Evolutionary conservation across 2,888 invertebrate genomes (phyloP).

Genomic region (Callimorpha dominula): DNA sequence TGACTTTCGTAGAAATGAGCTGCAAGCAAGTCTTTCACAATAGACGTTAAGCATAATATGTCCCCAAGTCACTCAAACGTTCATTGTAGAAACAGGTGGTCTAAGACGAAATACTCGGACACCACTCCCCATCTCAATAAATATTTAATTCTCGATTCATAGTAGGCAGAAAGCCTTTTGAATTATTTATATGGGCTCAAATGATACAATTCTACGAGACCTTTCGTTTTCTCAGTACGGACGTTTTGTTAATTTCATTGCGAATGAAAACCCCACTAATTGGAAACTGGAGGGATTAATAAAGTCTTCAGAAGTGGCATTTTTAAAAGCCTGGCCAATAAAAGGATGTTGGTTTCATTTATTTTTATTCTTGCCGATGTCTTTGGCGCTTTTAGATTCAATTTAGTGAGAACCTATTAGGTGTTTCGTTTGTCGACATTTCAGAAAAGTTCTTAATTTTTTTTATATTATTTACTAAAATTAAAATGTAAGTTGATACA

Average conservation of each 20-base stretch:
- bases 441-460: background rate
- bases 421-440: conserved; percentile 24
- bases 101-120: background rate
- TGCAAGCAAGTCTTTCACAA: background rate
- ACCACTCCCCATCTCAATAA: conserved; percentile 23
- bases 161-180: conserved; percentile 24
- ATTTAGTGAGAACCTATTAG: conserved; percentile 33
- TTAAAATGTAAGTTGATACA: background rate
- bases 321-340: conserved; percentile 30
- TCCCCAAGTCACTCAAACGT: background rate
- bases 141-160: conserved; percentile 35
- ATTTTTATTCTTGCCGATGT: conserved; percentile 36
- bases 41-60: background rate
- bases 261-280: conserved; percentile 40
- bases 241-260: conserved; percentile 38
- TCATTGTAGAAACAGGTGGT: background rate
- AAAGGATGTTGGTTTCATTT: conserved; percentile 34
- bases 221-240: conserved; percentile 20
- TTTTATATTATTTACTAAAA: background rate
- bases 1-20: background rate
- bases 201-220: conserved; percentile 36
- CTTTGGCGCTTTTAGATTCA: conserved; percentile 31
- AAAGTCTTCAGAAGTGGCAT: conserved; percentile 26
- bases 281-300: conserved; percentile 39
- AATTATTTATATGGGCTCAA: conserved; percentile 40